Evolutionary conservation across 2,888 invertebrate species (phyloP).

Genomic region (Drosophila helvetica): DNA sequence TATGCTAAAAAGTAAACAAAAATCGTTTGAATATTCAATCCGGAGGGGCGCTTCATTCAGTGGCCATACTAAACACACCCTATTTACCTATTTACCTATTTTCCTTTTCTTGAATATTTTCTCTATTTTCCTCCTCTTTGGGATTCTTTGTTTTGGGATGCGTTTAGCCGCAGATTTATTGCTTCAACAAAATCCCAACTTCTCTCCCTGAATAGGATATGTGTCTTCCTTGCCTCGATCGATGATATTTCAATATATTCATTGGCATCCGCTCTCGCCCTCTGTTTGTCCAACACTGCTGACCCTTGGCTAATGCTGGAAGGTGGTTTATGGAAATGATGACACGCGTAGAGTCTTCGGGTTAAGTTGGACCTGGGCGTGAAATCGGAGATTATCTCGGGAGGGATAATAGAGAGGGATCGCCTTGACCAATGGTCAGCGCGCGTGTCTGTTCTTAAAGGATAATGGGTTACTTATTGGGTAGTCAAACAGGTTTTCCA

Average conservation of each 20-base stretch:
- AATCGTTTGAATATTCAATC: conserved; percentile 52
- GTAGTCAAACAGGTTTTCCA: conserved; percentile 68
- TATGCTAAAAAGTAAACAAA: conserved; percentile 52
- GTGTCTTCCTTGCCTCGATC: neutral
- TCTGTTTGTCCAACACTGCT: conserved; percentile 10
- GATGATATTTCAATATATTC: conserved; percentile 50
- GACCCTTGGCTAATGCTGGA: conserved; percentile 32
- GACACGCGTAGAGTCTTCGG: conserved; percentile 44
- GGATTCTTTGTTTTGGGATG: conserved; percentile 54
- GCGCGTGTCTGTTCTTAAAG: conserved; percentile 41
- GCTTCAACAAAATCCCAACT: conserved; percentile 52
- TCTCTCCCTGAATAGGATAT: conserved; percentile 42
- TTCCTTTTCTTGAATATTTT: conserved; percentile 44
- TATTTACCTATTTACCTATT: conserved; percentile 21
- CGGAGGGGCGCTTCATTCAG: conserved; percentile 23
- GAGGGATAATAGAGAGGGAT: conserved; percentile 21
- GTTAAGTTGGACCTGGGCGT: conserved; percentile 38
- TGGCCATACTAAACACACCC: conserved; percentile 27
- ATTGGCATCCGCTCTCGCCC: conserved; percentile 8
- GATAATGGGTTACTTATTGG: conserved; percentile 51
- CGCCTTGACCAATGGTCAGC: conserved; percentile 68
- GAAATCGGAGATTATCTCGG: conserved; percentile 55
- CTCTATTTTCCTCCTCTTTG: conserved; percentile 53
- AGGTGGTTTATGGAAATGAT: neutral
- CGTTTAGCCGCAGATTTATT: conserved; percentile 74